Evolutionary conservation across 2,113 vertebrate genomes (phyloP).

Genomic region (Hippolais icterina): DNA sequence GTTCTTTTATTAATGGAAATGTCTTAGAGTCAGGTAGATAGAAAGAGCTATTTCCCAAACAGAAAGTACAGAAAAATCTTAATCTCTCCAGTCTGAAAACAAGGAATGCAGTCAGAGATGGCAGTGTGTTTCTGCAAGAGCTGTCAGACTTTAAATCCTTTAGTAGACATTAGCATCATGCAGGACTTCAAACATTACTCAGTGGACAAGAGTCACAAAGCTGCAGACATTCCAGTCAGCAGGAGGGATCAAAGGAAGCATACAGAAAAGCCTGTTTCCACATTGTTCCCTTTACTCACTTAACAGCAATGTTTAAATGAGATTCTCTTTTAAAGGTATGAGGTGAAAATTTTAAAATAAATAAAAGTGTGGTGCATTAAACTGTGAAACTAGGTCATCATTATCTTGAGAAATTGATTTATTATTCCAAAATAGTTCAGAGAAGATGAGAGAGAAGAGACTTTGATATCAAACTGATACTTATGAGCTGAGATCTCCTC

Average conservation of each 20-base stretch:
- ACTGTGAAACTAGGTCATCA: slow-evolving; percentile 31
- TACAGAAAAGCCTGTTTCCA: not conserved
- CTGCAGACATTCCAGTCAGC: not conserved
- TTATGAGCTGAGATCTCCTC: not conserved
- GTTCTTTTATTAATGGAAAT: not conserved
- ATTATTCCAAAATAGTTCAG: slow-evolving; percentile 17
- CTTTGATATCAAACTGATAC: not conserved
- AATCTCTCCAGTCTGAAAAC: not conserved
- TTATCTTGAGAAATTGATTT: slow-evolving; percentile 10
- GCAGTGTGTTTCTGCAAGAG: not conserved
- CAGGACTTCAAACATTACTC: not conserved
- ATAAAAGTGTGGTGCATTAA: not conserved
- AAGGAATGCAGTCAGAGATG: not conserved
- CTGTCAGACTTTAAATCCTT: not conserved
- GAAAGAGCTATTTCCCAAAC: not conserved
- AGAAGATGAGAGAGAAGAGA: not conserved
- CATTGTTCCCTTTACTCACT: not conserved
- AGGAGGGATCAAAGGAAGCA: not conserved
- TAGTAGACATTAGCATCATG: not conserved
- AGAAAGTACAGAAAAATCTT: not conserved
- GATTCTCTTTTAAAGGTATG: not conserved
- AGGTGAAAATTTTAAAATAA: slow-evolving; percentile 50
- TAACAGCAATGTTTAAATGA: slow-evolving; percentile 38
- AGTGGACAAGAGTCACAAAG: not conserved
- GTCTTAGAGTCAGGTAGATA: not conserved